A percentile compares a stretch with the other conserved stretches of the same genome.
Evolutionary conservation across 53 echinoderm and acorn worm genomes (phyloP).

Genomic region (Arbacia lixula): DNA sequence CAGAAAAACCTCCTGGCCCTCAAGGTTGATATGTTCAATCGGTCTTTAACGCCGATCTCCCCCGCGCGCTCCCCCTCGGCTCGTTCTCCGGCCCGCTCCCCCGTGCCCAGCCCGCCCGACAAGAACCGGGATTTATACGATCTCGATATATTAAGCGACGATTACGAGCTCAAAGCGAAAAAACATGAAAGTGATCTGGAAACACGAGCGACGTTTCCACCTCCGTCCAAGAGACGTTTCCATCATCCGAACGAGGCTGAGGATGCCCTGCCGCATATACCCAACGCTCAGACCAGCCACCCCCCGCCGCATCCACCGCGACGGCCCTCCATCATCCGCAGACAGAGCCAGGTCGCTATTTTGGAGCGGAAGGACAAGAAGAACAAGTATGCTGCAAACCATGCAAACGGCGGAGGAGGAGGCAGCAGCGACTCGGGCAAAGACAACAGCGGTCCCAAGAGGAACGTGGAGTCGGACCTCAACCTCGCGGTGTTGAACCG

Average conservation of each 20-base stretch:
- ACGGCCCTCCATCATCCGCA: conserved; percentile 37
- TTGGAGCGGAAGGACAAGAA: conserved; percentile 47
- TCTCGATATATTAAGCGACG: background rate
- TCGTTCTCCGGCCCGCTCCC: conserved; percentile 33
- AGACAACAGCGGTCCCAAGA: conserved; percentile 30
- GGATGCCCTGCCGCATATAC: conserved; percentile 1
- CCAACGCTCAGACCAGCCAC: background rate
- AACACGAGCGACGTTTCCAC: conserved; percentile 41
- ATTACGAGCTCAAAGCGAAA: conserved; percentile 12
- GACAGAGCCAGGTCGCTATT: conserved; percentile 50
- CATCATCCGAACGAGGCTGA: conserved; percentile 23
- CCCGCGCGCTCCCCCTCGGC: background rate
- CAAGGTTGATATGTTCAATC: conserved; percentile 69
- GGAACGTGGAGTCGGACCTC: background rate
- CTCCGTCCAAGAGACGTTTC: background rate
- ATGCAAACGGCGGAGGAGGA: background rate
- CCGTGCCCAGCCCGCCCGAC: background rate
- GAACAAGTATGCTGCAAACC: conserved; percentile 22
- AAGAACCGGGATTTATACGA: background rate
- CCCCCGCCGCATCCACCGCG: conserved; percentile 8
- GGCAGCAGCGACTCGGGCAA: conserved; percentile 5
- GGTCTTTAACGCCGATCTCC: conserved; percentile 48
- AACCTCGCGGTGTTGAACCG: conserved; percentile 9
- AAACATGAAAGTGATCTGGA: conserved; percentile 30
- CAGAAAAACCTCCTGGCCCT: conserved; percentile 64